A percentile compares a stretch with the other conserved stretches of the same genome.
Conservation (phyloP, 2,113 vertebrate genomes). For the Myocastor coypus region DNA sequence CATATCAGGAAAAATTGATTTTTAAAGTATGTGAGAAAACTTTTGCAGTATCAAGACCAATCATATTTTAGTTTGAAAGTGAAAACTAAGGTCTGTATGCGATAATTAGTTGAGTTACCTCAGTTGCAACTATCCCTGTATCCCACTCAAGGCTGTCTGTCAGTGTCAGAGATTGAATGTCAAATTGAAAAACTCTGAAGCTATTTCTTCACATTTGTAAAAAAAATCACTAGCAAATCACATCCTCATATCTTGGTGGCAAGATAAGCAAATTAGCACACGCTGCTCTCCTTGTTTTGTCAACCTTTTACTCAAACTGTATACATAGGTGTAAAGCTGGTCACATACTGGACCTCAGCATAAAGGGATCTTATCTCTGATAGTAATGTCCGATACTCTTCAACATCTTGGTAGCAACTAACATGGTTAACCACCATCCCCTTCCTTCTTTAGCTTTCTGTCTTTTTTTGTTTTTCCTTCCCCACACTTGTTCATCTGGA, state of each 20-base stretch:
- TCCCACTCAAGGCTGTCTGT: conserved; percentile 77
- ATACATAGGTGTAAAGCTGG: background rate
- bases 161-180: conserved; percentile 76
- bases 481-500: background rate
- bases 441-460: conserved; percentile 21
- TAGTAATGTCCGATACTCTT: conserved; percentile 14
- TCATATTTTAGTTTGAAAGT: conserved; percentile 64
- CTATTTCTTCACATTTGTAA: conserved; percentile 68
- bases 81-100: conserved; percentile 75
- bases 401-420: conserved; percentile 17
- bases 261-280: conserved; percentile 74
- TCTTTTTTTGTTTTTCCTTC: background rate
- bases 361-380: conserved; percentile 51
- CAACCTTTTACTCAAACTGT: conserved; percentile 71
- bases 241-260: conserved; percentile 54
- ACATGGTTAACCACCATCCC: background rate
- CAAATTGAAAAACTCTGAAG: conserved; percentile 72
- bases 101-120: conserved; percentile 78
- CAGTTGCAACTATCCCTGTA: conserved; percentile 63
- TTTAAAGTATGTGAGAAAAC: conserved; percentile 67
- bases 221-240: conserved; percentile 75
- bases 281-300: conserved; percentile 48
- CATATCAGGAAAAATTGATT: conserved; percentile 73
- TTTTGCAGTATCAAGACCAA: conserved; percentile 67
- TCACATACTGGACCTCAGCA: background rate